Evolutionary conservation across 2,113 vertebrate species (phyloP).

Genomic region (Sorex fumeus): DNA sequence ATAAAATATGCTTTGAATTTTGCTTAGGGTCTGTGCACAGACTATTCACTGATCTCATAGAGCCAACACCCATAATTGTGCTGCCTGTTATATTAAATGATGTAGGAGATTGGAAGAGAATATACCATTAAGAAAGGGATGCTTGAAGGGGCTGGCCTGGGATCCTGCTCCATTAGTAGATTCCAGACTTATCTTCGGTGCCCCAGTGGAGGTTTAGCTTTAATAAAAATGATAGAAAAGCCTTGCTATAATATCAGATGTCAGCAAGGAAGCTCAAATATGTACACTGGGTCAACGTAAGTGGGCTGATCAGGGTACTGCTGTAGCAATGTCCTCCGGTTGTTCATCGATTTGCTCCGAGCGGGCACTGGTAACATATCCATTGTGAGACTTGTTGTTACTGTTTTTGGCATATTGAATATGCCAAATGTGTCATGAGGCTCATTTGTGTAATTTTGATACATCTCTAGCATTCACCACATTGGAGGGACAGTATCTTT

Average conservation of each 20-base stretch:
- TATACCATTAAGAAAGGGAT: background rate
- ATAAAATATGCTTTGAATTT: background rate
- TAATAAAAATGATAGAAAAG: background rate
- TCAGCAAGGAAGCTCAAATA: background rate
- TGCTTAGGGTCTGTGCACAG: background rate
- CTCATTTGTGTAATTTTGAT: conserved; percentile 62
- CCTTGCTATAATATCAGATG: background rate
- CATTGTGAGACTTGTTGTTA: too few relatives aligned
- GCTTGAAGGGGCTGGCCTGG: background rate
- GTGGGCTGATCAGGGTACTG: background rate
- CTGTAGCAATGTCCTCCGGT: too few relatives aligned
- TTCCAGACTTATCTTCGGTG: background rate
- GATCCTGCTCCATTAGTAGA: background rate
- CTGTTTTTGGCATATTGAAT: too few relatives aligned
- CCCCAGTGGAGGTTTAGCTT: background rate
- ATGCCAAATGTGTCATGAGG: too few relatives aligned
- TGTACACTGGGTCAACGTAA: background rate
- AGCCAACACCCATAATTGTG: background rate
- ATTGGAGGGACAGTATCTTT: background rate
- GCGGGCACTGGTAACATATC: too few relatives aligned
- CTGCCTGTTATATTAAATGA: background rate
- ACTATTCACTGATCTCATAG: background rate
- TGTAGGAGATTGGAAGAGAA: background rate
- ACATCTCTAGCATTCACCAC: conserved; percentile 41
- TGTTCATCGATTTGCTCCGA: too few relatives aligned